phyloP scores from a whole-genome alignment of 1,140 invertebrate species.

The Penaeus indicus region DNA sequence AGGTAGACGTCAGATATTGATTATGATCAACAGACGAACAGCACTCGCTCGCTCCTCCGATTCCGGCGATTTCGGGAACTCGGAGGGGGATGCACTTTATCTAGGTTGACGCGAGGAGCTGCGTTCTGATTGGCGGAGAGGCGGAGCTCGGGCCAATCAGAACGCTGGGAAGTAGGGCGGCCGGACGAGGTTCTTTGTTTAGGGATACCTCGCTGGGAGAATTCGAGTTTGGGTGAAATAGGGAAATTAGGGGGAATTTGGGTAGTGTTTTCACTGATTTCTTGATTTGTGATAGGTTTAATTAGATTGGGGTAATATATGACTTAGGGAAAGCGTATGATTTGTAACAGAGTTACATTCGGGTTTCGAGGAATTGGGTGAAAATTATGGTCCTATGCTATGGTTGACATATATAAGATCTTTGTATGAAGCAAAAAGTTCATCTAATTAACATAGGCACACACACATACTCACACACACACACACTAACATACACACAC shows the following conservation, averaged over 20 bases:
- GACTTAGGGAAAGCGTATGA: no score
- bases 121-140: background rate
- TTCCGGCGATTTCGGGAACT: conserved; percentile 1
- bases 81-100: conserved; percentile 34
- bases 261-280: no score
- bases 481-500: background rate
- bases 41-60: conserved; percentile 17
- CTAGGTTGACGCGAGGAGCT: background rate
- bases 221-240: conserved; percentile 24
- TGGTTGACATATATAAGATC: no score
- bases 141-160: no score
- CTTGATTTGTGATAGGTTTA: no score
- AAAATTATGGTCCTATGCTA: no score
- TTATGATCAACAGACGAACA: conserved; percentile 42
- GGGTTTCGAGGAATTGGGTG: no score
- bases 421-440: no score
- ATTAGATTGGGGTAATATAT: no score
- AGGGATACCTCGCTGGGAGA: conserved; percentile 6
- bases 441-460: background rate
- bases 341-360: no score
- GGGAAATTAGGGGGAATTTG: no score
- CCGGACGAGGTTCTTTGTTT: background rate
- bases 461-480: background rate
- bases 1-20: conserved; percentile 51
- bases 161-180: no score